Evolutionary conservation across 92 coral and sea anemone genomes (phyloP).

Genomic region (Virgularia gustaviana): DNA sequence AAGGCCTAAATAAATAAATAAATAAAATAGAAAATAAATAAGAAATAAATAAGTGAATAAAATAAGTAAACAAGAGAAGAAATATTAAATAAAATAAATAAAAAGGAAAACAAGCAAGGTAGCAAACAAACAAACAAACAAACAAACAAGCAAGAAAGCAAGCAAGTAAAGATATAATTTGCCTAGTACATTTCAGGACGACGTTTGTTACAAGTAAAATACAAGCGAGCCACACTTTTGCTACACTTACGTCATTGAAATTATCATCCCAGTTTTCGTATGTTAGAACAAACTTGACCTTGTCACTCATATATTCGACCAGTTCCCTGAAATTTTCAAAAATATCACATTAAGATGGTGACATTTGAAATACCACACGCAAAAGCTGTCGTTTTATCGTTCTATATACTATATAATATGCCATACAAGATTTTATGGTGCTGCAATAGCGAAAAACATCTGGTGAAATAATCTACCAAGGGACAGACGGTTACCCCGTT

Average conservation of each 20-base stretch:
- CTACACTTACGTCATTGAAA: slow-evolving; percentile 78
- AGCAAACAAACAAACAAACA: no score
- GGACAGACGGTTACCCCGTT: no score
- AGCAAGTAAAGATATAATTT: not conserved
- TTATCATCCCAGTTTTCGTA: slow-evolving; percentile 84
- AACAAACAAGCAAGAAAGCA: no score
- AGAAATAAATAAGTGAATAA: not conserved
- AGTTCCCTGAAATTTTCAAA: slow-evolving; percentile 47
- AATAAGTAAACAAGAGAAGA: no score
- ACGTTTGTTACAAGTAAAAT: not conserved
- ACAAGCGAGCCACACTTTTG: not conserved
- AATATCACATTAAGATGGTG: not conserved
- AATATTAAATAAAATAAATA: not conserved
- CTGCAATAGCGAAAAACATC: no score
- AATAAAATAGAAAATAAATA: not conserved
- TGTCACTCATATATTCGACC: slow-evolving; percentile 92
- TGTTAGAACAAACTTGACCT: slow-evolving; percentile 84
- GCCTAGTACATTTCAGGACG: not conserved
- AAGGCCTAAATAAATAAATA: slow-evolving; percentile 68
- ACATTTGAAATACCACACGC: not conserved
- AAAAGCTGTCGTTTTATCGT: no score
- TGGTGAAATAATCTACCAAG: no score
- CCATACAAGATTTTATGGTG: no score
- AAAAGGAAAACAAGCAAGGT: no score
- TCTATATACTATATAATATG: no score